A percentile compares a stretch with the other conserved stretches of the same genome.
Conservation (phyloP, 1,140 invertebrate genomes). For the Drosophila mayri region DNA sequence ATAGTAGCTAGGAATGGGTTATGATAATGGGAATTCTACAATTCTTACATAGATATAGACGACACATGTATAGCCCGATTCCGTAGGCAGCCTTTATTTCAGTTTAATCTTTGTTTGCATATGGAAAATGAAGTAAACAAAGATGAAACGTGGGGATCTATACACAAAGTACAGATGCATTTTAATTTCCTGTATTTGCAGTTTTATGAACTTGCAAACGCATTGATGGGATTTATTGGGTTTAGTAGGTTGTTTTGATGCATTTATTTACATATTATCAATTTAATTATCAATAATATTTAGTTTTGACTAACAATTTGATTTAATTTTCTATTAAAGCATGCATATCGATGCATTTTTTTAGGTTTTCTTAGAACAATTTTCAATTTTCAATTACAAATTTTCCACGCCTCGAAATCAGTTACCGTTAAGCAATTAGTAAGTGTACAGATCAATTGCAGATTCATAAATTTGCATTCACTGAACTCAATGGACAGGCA, state of each 20-base stretch:
- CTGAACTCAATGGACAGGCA: constrained; percentile 16
- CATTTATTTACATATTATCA: not conserved
- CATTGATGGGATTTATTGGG: not conserved
- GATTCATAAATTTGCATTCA: constrained; percentile 44
- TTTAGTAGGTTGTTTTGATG: not conserved
- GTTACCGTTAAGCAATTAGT: constrained; percentile 2
- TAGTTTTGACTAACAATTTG: not conserved
- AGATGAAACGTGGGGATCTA: constrained; percentile 11
- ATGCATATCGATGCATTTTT: too few species aligned
- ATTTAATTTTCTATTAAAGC: too few species aligned
- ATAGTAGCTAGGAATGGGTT: constrained; percentile 31
- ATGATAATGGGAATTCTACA: constrained; percentile 48
- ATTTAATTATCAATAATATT: not conserved
- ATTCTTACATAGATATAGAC: constrained; percentile 8
- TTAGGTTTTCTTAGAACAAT: too few species aligned
- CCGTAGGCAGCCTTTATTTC: constrained; percentile 11
- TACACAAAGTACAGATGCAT: constrained; percentile 12
- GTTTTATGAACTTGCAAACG: constrained; percentile 9
- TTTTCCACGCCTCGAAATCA: not conserved
- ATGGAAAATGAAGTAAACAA: constrained; percentile 28
- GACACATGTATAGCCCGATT: constrained; percentile 1
- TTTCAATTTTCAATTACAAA: not conserved
- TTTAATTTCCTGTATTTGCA: constrained; percentile 4
- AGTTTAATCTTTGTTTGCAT: constrained; percentile 41
- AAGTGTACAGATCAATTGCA: constrained; percentile 30